These are phyloP conservation scores for Ctenodactylus gundi DNA, from an alignment of 2,113 vertebrate species.

Conservation along the genomic window DNA sequence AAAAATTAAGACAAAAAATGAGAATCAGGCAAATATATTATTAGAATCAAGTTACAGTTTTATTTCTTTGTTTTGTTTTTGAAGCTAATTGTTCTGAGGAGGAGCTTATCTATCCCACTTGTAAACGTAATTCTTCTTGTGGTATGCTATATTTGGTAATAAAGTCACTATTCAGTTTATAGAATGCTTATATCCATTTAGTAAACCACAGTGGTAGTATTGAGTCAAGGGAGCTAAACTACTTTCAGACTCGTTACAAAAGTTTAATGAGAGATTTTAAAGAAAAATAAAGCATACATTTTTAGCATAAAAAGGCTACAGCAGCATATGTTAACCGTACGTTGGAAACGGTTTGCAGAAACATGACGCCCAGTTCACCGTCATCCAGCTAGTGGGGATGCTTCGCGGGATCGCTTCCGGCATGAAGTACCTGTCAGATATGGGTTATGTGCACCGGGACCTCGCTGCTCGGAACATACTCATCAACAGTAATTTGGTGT, in stretches of 20 bases:
- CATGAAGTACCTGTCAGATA: slow-evolving; percentile 94
- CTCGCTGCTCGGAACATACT: slow-evolving; percentile 93
- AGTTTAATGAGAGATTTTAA: neutral
- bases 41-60: neutral
- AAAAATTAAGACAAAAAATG: neutral
- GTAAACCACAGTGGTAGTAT: neutral
- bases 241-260: neutral
- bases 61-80: neutral
- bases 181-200: neutral
- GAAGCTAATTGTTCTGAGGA: neutral
- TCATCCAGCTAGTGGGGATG: slow-evolving; percentile 94
- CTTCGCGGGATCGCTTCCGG: slow-evolving; percentile 92
- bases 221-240: neutral
- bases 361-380: slow-evolving; percentile 98
- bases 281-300: neutral
- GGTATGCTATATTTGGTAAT: neutral
- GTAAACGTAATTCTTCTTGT: too few relatives aligned
- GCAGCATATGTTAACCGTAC: neutral
- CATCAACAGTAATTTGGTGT: slow-evolving; percentile 95
- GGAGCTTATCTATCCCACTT: neutral
- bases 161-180: neutral
- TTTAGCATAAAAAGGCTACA: too few relatives aligned
- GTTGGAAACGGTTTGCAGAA: slow-evolving; percentile 87
- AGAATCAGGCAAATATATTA: neutral
- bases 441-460: slow-evolving; percentile 93